Conservation (phyloP, 2,888 invertebrate genomes). For the Oxytorus armatus region DNA sequence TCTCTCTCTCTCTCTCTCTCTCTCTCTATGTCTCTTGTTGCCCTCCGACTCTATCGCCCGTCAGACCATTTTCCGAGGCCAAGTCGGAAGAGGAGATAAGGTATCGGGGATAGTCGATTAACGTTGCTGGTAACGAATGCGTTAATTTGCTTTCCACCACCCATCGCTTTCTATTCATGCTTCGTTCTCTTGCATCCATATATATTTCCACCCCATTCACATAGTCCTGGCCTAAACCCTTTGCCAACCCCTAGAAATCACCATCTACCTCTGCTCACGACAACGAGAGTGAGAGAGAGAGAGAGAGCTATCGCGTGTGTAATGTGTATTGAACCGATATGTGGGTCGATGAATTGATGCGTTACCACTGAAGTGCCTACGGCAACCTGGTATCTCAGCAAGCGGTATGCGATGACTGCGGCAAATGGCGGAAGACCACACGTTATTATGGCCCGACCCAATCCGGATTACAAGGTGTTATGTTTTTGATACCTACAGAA, state of each 20-base stretch:
- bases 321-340: conserved; percentile 30
- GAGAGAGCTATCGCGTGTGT: conserved; percentile 10
- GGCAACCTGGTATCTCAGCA: neutral
- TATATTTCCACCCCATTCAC: conserved; percentile 23
- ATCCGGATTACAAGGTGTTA: conserved; percentile 17
- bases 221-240: conserved; percentile 15
- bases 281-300: conserved; percentile 8
- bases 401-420: neutral
- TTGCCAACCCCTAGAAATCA: conserved; percentile 17
- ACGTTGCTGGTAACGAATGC: conserved; percentile 57
- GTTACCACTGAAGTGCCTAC: conserved; percentile 31
- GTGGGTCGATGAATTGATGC: conserved; percentile 45
- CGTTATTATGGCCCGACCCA: conserved; percentile 44
- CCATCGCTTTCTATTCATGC: conserved; percentile 42
- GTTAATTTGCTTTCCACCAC: conserved; percentile 47
- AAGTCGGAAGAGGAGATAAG: conserved; percentile 60
- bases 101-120: conserved; percentile 54
- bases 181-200: neutral
- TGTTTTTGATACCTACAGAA: conserved; percentile 17
- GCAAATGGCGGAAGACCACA: conserved; percentile 31
- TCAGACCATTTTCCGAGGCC: conserved; percentile 50
- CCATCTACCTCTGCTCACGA: neutral
- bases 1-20: conserved; percentile 11
- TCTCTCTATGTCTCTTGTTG: neutral
- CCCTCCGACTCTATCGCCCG: conserved; percentile 34